These are phyloP conservation scores for Entomyzon cyanotis DNA, from an alignment of 2,113 vertebrate genomes.

Conservation along the genomic window DNA sequence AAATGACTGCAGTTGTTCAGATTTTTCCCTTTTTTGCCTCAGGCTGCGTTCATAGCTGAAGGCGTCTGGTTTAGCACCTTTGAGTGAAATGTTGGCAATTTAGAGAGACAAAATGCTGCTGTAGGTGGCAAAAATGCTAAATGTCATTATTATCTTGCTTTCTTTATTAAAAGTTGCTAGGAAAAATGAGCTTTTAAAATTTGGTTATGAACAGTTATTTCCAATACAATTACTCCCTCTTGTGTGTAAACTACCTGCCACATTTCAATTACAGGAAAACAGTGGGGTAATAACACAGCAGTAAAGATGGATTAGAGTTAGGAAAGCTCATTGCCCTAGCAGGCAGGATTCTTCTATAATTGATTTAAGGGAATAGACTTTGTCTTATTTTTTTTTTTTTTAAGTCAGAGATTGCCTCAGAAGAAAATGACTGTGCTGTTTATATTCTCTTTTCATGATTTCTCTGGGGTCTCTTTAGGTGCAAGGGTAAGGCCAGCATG, in stretches of 20 bases:
- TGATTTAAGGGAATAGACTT: conserved; percentile 32
- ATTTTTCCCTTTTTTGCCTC: not conserved
- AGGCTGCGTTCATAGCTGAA: not conserved
- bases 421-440: not conserved
- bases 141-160: conserved; percentile 40
- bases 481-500: not conserved
- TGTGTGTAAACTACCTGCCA: conserved; percentile 70
- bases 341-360: conserved; percentile 38
- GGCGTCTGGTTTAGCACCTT: not conserved
- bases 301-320: conserved; percentile 50
- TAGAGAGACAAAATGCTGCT: conserved; percentile 14
- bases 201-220: conserved; percentile 70
- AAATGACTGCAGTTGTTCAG: not conserved
- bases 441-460: not conserved
- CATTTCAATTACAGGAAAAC: conserved; percentile 71
- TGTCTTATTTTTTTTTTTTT: not conserved
- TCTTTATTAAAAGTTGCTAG: conserved; percentile 65
- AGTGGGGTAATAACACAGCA: conserved; percentile 32
- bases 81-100: conserved; percentile 32
- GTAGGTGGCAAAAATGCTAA: conserved; percentile 34
- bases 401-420: not conserved
- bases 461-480: not conserved
- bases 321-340: conserved; percentile 24
- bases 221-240: conserved; percentile 68
- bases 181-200: conserved; percentile 64